Evolutionary conservation across 2,797 vertebrate species (phyloP).

Genomic region (Glyptemys insculpta): DNA sequence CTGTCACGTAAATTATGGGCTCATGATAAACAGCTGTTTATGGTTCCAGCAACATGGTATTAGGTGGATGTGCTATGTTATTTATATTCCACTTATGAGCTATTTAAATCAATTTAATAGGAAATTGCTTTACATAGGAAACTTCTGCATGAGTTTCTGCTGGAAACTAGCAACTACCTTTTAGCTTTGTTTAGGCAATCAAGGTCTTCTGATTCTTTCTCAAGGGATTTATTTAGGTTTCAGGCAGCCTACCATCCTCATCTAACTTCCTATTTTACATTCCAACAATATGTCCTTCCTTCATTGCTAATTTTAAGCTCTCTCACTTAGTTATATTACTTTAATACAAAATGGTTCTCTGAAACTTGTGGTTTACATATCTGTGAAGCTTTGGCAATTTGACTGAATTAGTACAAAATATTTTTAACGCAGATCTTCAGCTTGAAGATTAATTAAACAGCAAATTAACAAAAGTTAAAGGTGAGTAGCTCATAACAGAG

Average conservation of each 20-base stretch:
- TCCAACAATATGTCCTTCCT: conserved; percentile 48
- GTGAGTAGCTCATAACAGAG: background rate
- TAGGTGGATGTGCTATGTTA: conserved; percentile 27
- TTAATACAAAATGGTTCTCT: background rate
- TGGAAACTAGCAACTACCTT: conserved; percentile 50
- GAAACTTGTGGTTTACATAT: background rate
- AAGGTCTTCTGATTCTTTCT: conserved; percentile 50
- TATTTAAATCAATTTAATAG: conserved; percentile 52
- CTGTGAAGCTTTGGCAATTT: background rate
- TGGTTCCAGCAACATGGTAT: background rate
- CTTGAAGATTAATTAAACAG: background rate
- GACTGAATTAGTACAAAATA: background rate
- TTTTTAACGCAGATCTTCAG: background rate
- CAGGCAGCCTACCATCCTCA: background rate
- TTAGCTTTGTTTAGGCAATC: conserved; percentile 56
- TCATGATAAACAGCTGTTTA: background rate
- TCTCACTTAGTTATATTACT: background rate
- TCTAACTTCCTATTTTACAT: conserved; percentile 41
- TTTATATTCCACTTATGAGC: conserved; percentile 55
- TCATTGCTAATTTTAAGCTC: conserved; percentile 64
- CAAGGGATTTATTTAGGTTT: conserved; percentile 60
- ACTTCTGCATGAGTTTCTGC: conserved; percentile 37
- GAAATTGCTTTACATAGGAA: conserved; percentile 63
- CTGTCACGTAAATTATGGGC: background rate
- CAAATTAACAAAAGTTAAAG: background rate